phyloP scores from a whole-genome alignment of 2,113 vertebrate genomes.

The Tyto alba region DNA sequence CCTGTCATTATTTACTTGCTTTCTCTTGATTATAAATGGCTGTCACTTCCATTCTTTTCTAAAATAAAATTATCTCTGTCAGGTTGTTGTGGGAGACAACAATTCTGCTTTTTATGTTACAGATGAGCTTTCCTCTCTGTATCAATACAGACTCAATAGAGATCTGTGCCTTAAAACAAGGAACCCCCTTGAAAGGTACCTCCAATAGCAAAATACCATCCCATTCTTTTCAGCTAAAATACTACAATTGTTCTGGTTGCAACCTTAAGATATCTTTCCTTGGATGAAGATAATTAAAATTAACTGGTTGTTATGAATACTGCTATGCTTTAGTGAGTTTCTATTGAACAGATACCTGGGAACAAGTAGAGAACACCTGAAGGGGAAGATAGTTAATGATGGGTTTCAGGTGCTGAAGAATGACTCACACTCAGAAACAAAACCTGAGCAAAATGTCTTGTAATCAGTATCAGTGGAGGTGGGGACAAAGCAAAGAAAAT shows the following conservation, averaged over 20 bases:
- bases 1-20: background rate
- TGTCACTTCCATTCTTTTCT: constrained; percentile 21
- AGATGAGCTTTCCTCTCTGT: background rate
- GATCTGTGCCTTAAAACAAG: background rate
- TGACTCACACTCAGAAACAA: background rate
- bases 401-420: constrained; percentile 35
- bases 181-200: background rate
- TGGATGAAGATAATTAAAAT: constrained; percentile 61
- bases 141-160: background rate
- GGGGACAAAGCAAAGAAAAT: background rate
- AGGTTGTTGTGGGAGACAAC: constrained; percentile 46
- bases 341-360: constrained; percentile 22
- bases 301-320: constrained; percentile 18
- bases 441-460: background rate
- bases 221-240: constrained; percentile 58
- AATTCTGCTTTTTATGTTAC: constrained; percentile 42
- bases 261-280: constrained; percentile 65
- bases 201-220: constrained; percentile 7
- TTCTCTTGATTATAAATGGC: background rate
- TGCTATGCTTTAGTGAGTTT: constrained; percentile 47
- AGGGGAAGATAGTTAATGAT: constrained; percentile 17
- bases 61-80: constrained; percentile 54
- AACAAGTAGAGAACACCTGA: constrained; percentile 28
- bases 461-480: background rate
- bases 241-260: constrained; percentile 73